Base-by-base conservation (phyloP, 2,797 vertebrate species). In the Semaprochilodus insignis region DNA sequence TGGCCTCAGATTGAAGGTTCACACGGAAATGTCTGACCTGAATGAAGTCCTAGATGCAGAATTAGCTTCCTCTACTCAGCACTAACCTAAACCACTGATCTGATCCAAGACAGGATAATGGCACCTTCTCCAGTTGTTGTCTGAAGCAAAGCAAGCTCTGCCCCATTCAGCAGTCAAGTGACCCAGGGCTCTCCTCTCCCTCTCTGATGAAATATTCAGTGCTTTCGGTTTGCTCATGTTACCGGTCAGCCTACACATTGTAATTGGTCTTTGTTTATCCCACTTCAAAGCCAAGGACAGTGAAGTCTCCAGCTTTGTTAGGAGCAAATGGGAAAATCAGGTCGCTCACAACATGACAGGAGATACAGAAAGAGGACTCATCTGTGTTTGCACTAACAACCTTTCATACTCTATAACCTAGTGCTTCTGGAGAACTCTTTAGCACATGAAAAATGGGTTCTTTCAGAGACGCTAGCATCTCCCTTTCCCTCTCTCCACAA, bases 131-230 rank as follows among this genome's bases (percentile, higher is more conserved):
- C 55, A 54, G 23, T 71, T 44, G 54, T 63, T 31, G 19, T 34
- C n/a, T 31, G 25, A 15, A 21, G 51, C 23, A 76, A 57, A 34
- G 51, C 34, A 65, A 59, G 65, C 73, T 75, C 52, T 52, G 36
- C 0, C 36, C 48, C 54, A 62, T 23, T 75, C 62, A 84, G 66
- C 78, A 63, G 78, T 71, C 55, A 62, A 21, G 70, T 80, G 77
- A 74, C 63, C 69, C 69, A 2, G 36, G 54, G 77, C 36, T 44
- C 36, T 48, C 66, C 66, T 69, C 65, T 80, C 40, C 52, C 63
- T 23, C 52, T 40, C 74, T 81, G 48, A 77, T 84, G 55, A 83
- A 83, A 83, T 86, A 79, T 86, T 81, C 76, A 87, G 59, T 57
- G 55, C 66, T 74, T 81, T 80, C 74, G 40, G 67, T 57, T 76